phyloP scores from a whole-genome alignment of 2,797 vertebrate genomes.

The Choloepus didactylus region DNA sequence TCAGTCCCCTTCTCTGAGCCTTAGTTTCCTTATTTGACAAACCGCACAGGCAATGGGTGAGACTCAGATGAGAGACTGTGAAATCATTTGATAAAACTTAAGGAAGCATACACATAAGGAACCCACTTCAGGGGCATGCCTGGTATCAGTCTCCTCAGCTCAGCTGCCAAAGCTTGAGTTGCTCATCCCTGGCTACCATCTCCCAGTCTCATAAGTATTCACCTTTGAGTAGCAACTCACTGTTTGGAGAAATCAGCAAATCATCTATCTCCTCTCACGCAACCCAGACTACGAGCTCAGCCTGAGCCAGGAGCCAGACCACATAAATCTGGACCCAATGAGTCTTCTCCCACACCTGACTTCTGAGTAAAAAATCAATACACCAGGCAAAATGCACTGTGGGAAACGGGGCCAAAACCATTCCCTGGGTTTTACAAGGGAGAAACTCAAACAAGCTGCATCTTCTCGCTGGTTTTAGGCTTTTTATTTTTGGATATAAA shows the following conservation, averaged over 20 bases:
- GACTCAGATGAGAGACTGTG: conserved; percentile 13
- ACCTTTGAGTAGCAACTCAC: background rate
- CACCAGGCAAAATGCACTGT: background rate
- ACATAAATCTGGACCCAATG: background rate
- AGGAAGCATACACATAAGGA: background rate
- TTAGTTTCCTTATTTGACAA: conserved; percentile 57
- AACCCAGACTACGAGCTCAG: background rate
- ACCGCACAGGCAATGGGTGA: background rate
- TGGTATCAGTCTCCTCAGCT: background rate
- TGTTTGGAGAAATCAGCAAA: conserved; percentile 19
- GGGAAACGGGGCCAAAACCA: conserved; percentile 20
- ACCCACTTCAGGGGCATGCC: background rate
- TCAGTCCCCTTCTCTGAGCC: conserved; percentile 48
- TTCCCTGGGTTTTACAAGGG: background rate
- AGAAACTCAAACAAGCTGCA: background rate
- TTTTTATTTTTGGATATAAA: background rate
- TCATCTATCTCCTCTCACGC: background rate
- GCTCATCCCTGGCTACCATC: conserved; percentile 7
- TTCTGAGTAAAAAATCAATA: conserved; percentile 65
- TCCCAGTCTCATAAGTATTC: background rate
- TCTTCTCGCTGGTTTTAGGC: conserved; percentile 32
- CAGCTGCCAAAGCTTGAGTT: background rate
- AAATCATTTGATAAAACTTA: background rate
- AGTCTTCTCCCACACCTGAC: conserved; percentile 60
- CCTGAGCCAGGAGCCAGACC: background rate